Conservation (phyloP, 1,140 invertebrate species). For the Gryon sp. region DNA sequence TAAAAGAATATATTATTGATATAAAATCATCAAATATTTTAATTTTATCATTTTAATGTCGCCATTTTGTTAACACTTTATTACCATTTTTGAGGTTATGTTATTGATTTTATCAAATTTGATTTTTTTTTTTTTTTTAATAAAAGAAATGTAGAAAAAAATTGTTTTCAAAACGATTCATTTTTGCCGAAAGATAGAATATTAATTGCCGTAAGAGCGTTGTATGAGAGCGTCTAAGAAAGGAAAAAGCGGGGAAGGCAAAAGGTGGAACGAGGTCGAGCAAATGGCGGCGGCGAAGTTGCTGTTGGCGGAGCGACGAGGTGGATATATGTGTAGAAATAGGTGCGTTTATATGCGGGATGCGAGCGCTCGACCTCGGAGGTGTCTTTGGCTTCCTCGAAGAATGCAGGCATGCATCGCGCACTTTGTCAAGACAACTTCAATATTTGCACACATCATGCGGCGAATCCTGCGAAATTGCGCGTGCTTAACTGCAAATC, state of each 20-base stretch:
- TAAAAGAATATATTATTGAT: no score
- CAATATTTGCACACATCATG: slow-evolving; percentile 62
- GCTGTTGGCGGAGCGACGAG: slow-evolving; percentile 56
- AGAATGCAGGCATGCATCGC: slow-evolving; percentile 58
- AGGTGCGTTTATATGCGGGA: slow-evolving; percentile 60
- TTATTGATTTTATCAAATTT: no score
- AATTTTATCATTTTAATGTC: no score
- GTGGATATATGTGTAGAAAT: slow-evolving; percentile 54
- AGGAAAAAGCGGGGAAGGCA: slow-evolving; percentile 47
- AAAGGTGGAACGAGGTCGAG: slow-evolving; percentile 65
- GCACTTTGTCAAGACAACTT: slow-evolving; percentile 50
- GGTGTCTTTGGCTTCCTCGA: slow-evolving; percentile 26
- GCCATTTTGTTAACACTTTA: no score
- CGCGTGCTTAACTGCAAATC: slow-evolving; percentile 24
- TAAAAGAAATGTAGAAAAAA: no score
- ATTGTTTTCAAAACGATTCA: slow-evolving; percentile 17
- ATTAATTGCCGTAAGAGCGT: slow-evolving; percentile 44
- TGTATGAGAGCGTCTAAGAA: slow-evolving; percentile 31
- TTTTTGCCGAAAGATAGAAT: slow-evolving; percentile 37
- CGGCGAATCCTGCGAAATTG: slow-evolving; percentile 47
- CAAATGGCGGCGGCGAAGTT: slow-evolving; percentile 61
- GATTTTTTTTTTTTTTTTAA: slow-evolving; percentile 6
- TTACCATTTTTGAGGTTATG: no score
- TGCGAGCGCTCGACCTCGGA: slow-evolving; percentile 38
- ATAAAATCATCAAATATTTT: no score